Evolutionary conservation across 2,888 invertebrate species (phyloP).

Genomic region (Luperina nickerlii): DNA sequence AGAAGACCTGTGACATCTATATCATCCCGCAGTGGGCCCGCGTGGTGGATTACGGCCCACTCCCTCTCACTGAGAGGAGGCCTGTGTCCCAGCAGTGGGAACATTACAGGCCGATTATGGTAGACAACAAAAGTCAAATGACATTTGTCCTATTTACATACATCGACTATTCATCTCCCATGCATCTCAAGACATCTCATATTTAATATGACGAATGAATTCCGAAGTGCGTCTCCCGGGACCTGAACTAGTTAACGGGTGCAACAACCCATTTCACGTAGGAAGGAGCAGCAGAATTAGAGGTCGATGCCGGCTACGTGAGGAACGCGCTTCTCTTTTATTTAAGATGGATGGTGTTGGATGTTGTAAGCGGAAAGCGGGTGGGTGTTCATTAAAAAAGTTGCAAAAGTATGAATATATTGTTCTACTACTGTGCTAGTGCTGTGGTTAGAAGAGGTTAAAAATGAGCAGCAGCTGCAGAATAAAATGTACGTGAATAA

Average conservation of each 20-base stretch:
- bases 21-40: too few species aligned
- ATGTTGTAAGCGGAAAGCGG: slow-evolving; percentile 29
- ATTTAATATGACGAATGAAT: slow-evolving; percentile 62
- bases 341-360: slow-evolving; percentile 56
- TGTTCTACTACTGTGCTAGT: neutral
- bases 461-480: neutral
- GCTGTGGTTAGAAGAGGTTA: neutral
- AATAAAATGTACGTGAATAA: too few species aligned
- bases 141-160: neutral
- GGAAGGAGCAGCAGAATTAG: slow-evolving; percentile 67
- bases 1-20: too few species aligned
- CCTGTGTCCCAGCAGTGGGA: too few species aligned
- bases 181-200: slow-evolving; percentile 25
- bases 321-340: slow-evolving; percentile 74
- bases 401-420: neutral
- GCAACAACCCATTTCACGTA: slow-evolving; percentile 72
- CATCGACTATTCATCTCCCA: slow-evolving; percentile 23
- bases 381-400: neutral
- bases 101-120: neutral
- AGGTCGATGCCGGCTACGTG: slow-evolving; percentile 68
- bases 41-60: too few species aligned
- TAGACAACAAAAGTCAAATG: neutral
- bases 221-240: slow-evolving; percentile 58
- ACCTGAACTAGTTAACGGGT: slow-evolving; percentile 68
- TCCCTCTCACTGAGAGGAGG: too few species aligned